These are phyloP conservation scores for Ferrisia virgata DNA, from an alignment of 2,888 invertebrate genomes.

Conservation along the genomic window DNA sequence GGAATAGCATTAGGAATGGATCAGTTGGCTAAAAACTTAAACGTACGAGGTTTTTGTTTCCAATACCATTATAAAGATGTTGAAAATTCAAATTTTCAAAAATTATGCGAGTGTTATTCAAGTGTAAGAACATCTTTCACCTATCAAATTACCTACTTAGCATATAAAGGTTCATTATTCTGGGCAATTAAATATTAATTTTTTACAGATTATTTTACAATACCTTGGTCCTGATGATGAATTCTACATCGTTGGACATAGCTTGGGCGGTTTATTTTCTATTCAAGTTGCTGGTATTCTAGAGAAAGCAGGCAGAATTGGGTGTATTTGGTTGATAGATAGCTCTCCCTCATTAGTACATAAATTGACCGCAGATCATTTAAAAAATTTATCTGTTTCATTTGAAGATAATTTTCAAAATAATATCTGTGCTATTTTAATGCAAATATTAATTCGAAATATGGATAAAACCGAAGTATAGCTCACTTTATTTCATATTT, in stretches of 20 bases:
- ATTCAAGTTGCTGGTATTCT: constrained; percentile 72
- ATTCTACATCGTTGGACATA: constrained; percentile 81
- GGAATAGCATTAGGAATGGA: constrained; percentile 59
- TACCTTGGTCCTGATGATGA: constrained; percentile 61
- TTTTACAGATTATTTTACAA: constrained; percentile 59
- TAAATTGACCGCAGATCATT: neutral
- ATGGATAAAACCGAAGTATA: neutral
- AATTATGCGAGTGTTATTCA: neutral
- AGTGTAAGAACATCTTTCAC: neutral
- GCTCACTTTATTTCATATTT: neutral
- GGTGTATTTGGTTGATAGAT: constrained; percentile 71
- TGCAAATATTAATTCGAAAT: neutral
- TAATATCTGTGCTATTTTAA: neutral
- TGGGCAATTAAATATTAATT: neutral
- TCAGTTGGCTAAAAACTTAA: constrained; percentile 57
- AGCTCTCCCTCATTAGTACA: neutral
- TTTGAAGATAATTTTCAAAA: neutral
- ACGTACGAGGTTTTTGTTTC: constrained; percentile 58
- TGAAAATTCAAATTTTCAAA: constrained; percentile 53
- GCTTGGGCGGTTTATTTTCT: constrained; percentile 76
- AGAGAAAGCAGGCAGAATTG: constrained; percentile 65
- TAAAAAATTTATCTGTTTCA: neutral
- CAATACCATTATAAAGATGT: constrained; percentile 57
- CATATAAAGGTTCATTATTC: neutral
- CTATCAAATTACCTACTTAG: neutral